Evolutionary conservation across 2,113 vertebrate genomes (phyloP).

Genomic region (Oreotrochilus melanogaster): DNA sequence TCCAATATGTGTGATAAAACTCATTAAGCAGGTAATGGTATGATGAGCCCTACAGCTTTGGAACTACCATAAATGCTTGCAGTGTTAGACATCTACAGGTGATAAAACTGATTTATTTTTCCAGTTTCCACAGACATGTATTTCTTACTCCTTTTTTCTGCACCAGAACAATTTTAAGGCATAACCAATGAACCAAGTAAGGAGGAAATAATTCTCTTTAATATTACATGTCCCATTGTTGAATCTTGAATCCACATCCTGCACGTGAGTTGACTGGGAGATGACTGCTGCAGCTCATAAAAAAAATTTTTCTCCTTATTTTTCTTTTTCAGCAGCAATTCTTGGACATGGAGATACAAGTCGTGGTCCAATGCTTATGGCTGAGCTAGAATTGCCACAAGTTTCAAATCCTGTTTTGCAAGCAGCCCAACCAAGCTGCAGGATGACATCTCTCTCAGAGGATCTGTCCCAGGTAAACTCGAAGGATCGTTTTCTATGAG

Average conservation of each 20-base stretch:
- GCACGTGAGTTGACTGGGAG: not conserved
- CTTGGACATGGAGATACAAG: conserved; percentile 53
- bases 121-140: not conserved
- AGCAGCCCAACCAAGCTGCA: conserved; percentile 14
- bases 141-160: conserved; percentile 22
- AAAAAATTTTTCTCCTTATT: too few relatives aligned
- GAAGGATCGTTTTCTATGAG: not conserved
- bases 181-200: not conserved
- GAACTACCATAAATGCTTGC: not conserved
- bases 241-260: not conserved
- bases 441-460: not conserved
- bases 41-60: not conserved
- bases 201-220: not conserved
- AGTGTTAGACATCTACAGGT: not conserved
- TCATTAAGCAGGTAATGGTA: conserved; percentile 7
- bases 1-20: not conserved
- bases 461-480: conserved; percentile 72
- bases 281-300: not conserved
- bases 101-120: conserved; percentile 40
- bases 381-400: conserved; percentile 63
- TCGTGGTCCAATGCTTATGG: conserved; percentile 74
- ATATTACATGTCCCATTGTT: not conserved
- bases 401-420: not conserved
- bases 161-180: not conserved
- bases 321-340: conserved; percentile 44